Evolutionary conservation across 2,113 vertebrate genomes (phyloP).

Genomic region (Nicator chloris): DNA sequence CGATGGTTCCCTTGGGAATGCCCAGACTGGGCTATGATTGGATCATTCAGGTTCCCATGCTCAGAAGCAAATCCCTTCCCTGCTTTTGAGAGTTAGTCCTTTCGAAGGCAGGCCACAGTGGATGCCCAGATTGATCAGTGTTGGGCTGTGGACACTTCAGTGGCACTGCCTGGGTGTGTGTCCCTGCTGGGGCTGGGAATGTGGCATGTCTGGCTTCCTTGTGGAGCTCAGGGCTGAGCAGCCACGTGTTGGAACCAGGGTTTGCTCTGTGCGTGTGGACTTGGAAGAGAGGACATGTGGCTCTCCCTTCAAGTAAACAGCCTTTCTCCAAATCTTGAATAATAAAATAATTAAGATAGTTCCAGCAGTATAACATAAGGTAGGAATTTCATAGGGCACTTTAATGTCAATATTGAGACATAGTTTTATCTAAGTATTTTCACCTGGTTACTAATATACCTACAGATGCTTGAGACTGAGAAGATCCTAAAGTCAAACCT

Average conservation of each 20-base stretch:
- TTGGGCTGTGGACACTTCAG: not conserved
- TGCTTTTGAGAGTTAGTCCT: not conserved
- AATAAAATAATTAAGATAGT: not conserved
- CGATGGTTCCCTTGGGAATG: accelerated
- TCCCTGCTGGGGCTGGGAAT: not conserved
- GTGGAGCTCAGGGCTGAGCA: not conserved
- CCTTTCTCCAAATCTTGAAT: not conserved
- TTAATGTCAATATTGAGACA: not conserved
- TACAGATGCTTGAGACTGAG: not conserved
- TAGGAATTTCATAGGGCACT: not conserved
- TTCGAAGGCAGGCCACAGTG: accelerated
- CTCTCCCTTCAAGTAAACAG: not conserved
- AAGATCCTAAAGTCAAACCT: not conserved
- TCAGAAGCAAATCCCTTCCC: not conserved
- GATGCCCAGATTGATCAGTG: accelerated
- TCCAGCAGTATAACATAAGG: not conserved
- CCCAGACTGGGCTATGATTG: accelerated
- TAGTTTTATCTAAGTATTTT: not conserved
- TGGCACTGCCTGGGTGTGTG: not conserved
- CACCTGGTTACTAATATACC: not conserved
- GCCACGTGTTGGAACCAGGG: not conserved
- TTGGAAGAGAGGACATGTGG: not conserved
- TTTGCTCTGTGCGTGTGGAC: not conserved
- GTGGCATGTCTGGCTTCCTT: not conserved
- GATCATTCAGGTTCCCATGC: accelerated